These are phyloP conservation scores for Tachypleus tridentatus DNA, from an alignment of 1,140 invertebrate genomes.

Conservation along the genomic window DNA sequence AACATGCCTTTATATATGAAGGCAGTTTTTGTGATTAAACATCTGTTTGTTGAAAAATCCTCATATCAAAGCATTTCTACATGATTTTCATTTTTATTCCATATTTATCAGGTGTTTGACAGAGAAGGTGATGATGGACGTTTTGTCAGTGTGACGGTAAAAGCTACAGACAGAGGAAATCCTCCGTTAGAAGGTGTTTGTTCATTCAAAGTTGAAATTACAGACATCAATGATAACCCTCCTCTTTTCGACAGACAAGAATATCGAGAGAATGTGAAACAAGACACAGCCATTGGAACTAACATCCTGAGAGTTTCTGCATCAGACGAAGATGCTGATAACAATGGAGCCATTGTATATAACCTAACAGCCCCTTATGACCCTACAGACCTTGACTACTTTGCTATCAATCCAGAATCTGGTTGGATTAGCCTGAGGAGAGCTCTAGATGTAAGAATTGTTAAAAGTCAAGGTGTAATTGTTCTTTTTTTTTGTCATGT, in stretches of 20 bases:
- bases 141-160: slow-evolving; percentile 87
- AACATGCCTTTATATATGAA: too few species aligned
- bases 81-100: too few species aligned
- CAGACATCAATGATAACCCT: slow-evolving; percentile 84
- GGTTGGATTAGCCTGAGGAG: slow-evolving; percentile 92
- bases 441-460: slow-evolving; percentile 52
- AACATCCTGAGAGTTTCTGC: slow-evolving; percentile 85
- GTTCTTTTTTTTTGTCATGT: not conserved
- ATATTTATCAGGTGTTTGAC: slow-evolving; percentile 54
- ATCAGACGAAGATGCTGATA: slow-evolving; percentile 87
- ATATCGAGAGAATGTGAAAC: slow-evolving; percentile 92
- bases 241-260: slow-evolving; percentile 88
- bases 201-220: slow-evolving; percentile 90
- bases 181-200: slow-evolving; percentile 86
- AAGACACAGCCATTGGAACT: slow-evolving; percentile 86
- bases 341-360: slow-evolving; percentile 54
- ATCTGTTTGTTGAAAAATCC: too few species aligned
- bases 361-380: slow-evolving; percentile 77
- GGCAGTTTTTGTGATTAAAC: too few species aligned
- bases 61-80: too few species aligned
- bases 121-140: slow-evolving; percentile 88
- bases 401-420: slow-evolving; percentile 87
- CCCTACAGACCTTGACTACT: slow-evolving; percentile 76
- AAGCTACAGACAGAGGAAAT: slow-evolving; percentile 88
- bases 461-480: not conserved